phyloP scores from a whole-genome alignment of 2,113 vertebrate genomes.

The Chloroceryle aenea region DNA sequence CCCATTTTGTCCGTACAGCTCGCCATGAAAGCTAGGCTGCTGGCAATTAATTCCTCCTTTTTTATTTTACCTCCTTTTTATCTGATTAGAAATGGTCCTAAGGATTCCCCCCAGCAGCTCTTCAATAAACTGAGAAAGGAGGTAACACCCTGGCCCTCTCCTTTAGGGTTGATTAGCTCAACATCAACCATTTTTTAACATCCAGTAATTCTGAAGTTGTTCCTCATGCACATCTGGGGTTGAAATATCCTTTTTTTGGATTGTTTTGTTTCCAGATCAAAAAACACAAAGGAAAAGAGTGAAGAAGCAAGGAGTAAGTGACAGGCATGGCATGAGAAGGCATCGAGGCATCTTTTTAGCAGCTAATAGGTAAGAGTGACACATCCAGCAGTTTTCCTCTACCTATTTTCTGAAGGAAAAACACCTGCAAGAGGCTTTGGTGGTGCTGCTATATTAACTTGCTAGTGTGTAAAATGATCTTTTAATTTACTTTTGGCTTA shows the following conservation, averaged over 20 bases:
- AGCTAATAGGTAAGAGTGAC: background rate
- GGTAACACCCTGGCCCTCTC: background rate
- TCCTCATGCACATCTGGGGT: background rate
- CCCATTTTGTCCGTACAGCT: background rate
- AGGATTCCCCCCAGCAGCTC: background rate
- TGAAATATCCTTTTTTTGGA: background rate
- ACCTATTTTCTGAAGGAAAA: background rate
- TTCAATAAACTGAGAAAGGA: background rate
- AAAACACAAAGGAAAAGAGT: background rate
- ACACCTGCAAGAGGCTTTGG: background rate
- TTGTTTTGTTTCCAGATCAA: background rate
- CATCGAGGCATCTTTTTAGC: background rate
- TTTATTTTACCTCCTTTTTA: background rate
- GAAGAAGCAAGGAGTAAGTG: background rate
- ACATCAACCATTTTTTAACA: background rate
- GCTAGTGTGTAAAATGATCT: background rate
- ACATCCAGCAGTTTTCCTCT: background rate
- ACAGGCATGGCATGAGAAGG: background rate
- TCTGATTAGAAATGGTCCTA: background rate
- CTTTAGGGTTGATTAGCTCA: background rate
- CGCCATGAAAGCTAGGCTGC: background rate
- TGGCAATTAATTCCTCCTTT: background rate
- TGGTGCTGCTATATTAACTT: background rate
- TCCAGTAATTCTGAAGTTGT: accelerated
- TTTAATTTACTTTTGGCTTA: background rate